These are phyloP conservation scores for Murina feae DNA, from an alignment of 2,113 vertebrate species.

Conservation along the genomic window DNA sequence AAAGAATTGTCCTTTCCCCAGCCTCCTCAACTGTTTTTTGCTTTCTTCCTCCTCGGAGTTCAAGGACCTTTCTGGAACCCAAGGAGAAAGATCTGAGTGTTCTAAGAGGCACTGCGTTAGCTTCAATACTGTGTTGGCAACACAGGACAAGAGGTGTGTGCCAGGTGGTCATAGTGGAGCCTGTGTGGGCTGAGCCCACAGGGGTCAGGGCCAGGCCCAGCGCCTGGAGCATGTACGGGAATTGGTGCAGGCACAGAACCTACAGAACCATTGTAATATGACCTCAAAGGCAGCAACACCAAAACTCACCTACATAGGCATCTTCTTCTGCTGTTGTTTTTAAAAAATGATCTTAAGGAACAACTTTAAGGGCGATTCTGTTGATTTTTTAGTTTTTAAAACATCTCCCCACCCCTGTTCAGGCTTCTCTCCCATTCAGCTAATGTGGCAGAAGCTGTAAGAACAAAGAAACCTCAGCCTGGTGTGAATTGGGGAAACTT, in stretches of 20 bases:
- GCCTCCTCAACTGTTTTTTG: not conserved
- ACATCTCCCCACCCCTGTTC: not conserved
- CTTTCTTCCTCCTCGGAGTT: not conserved
- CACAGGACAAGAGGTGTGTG: no score
- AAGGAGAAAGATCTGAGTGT: not conserved
- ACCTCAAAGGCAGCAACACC: not conserved
- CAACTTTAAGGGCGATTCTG: not conserved
- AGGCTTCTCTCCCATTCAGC: not conserved
- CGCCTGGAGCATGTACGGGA: rapidly evolving
- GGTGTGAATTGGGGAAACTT: slow-evolving; percentile 46
- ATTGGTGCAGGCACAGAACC: not conserved
- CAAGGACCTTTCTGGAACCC: not conserved
- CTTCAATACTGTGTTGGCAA: not conserved
- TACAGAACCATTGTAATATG: not conserved
- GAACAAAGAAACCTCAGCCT: slow-evolving; percentile 53
- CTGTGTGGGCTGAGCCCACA: not conserved
- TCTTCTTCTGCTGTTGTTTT: not conserved
- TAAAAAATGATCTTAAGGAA: not conserved
- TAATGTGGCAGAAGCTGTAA: not conserved
- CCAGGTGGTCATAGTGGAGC: not conserved
- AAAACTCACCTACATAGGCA: not conserved
- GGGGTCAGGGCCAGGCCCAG: not conserved
- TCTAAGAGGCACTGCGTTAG: not conserved
- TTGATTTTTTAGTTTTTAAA: not conserved
- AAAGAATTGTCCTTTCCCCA: not conserved